phyloP scores from a whole-genome alignment of 2,888 invertebrate species.

The Drosophila prostipennis region DNA sequence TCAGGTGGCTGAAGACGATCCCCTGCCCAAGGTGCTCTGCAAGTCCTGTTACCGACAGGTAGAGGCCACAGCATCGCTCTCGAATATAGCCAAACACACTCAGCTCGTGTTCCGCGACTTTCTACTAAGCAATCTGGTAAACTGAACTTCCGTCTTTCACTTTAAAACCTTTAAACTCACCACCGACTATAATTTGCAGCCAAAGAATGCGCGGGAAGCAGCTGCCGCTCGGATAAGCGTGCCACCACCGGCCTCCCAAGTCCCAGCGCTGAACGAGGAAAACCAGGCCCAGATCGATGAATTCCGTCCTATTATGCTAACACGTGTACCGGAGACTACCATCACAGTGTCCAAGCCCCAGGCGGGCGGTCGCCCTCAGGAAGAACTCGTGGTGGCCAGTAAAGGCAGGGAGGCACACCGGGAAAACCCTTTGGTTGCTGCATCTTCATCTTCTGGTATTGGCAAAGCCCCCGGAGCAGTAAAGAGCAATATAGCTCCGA shows the following conservation, averaged over 20 bases:
- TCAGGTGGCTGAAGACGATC: constrained; percentile 80
- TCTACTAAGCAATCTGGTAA: constrained; percentile 74
- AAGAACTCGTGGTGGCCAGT: constrained; percentile 25
- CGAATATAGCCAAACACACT: constrained; percentile 82
- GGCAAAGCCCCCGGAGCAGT: not conserved
- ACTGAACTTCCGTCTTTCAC: not conserved
- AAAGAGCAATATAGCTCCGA: constrained; percentile 26
- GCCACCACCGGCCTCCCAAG: constrained; percentile 14
- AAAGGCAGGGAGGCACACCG: constrained; percentile 31
- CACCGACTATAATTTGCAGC: constrained; percentile 38
- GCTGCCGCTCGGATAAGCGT: constrained; percentile 24
- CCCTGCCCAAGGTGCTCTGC: constrained; percentile 81
- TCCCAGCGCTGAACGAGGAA: constrained; percentile 1
- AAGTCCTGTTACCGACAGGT: constrained; percentile 82
- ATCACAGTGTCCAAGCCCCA: constrained; percentile 23
- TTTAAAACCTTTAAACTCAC: not conserved
- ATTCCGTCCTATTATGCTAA: constrained; percentile 59
- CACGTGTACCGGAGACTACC: constrained; percentile 49
- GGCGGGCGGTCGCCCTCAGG: not conserved
- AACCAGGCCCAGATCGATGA: constrained; percentile 24
- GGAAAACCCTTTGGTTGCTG: constrained; percentile 10
- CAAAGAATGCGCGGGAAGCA: constrained; percentile 55
- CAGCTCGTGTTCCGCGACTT: constrained; percentile 80
- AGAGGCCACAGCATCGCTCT: constrained; percentile 82
- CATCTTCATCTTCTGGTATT: not conserved